Conservation (phyloP, 2,797 vertebrate species). For the Macroramphosus scolopax region DNA sequence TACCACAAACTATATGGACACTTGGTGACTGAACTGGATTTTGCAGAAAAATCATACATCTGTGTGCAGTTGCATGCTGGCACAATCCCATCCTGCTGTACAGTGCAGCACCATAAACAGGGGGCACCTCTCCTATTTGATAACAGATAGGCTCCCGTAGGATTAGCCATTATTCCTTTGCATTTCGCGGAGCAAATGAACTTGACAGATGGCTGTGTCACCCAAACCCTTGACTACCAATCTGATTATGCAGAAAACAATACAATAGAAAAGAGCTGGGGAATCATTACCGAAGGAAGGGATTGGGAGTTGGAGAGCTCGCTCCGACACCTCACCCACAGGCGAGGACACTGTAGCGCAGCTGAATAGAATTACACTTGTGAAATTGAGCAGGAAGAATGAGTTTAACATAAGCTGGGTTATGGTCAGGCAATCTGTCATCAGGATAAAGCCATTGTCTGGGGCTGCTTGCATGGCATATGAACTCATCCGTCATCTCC, state of each 20-base stretch:
- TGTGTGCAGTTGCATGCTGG: conserved; percentile 21
- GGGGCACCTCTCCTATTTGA: conserved; percentile 82
- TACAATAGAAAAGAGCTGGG: conserved; percentile 94
- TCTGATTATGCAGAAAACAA: conserved; percentile 99
- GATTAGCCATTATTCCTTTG: conserved; percentile 93
- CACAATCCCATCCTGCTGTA: conserved; percentile 48
- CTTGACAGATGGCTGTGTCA: conserved; percentile 99
- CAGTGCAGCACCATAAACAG: conserved; percentile 66
- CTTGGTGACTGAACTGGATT: conserved; percentile 3
- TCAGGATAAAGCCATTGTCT: conserved; percentile 94
- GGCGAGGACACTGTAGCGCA: conserved; percentile 89
- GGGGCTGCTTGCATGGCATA: conserved; percentile 95
- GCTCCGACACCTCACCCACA: conserved; percentile 72
- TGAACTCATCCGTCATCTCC: conserved; percentile 99
- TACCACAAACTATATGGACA: no score
- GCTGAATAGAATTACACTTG: conserved; percentile 97
- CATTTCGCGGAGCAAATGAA: conserved; percentile 99
- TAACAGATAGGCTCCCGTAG: conserved; percentile 93
- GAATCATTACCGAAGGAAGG: conserved; percentile 96
- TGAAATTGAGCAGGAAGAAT: conserved; percentile 99
- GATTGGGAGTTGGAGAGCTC: conserved; percentile 56
- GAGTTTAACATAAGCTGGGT: conserved; percentile 99
- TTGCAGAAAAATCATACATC: conserved; percentile 6
- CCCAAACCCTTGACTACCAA: conserved; percentile 99
- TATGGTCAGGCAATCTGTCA: conserved; percentile 99